Evolutionary conservation across 2,797 vertebrate genomes (phyloP), one percentile per base, ranked within the genome.

Genomic region (Takifugu ocellatus): DNA sequence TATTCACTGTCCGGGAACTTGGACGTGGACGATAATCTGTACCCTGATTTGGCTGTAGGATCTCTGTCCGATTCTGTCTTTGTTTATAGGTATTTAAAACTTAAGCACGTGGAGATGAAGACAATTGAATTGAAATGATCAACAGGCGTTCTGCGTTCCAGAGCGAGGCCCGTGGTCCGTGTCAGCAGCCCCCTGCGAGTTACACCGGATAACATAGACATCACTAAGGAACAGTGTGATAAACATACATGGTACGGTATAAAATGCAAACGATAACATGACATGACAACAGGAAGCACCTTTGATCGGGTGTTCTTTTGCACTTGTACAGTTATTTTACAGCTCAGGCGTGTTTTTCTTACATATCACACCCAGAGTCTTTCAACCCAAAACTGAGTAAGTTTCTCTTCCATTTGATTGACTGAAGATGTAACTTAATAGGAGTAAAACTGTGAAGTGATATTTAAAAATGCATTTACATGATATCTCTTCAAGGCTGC

Each of bases 1-100:
- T 98, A 96, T 82, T 96, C 96, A 65, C 79, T 97, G 78, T 92
- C 94, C 59, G 94, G 94, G 64, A 94, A 95, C 78, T 90, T 96
- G 93, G 96, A 97, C 60, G 83, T 98, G 61, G 96, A 97, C 68
- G 82, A 81, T 74, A 98, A 98, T 79, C 88, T 90, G 29, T 96
- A 95, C 69, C 95, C 94, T 16, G 96, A 98, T 62, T 65, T 98
- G 82, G 95, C 94, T 48, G 92, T 98, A 33, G 96, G 95, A 21
- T 95, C 96, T 15, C 92, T 96, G 56, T 95, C 94, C 14, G 93
- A 95, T 81, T 90, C 90, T 21, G 91, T 97, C 3, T 91, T 91
- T 31, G 75, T 98, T 80, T 98, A 91, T 88, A 96, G 94, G 96
- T 95, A 44, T 66, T 49, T 46, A 51, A 25, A 25, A 43, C 27